Base-by-base conservation (phyloP, 1,140 invertebrate species). In the Drosophila lacteicornis region DNA sequence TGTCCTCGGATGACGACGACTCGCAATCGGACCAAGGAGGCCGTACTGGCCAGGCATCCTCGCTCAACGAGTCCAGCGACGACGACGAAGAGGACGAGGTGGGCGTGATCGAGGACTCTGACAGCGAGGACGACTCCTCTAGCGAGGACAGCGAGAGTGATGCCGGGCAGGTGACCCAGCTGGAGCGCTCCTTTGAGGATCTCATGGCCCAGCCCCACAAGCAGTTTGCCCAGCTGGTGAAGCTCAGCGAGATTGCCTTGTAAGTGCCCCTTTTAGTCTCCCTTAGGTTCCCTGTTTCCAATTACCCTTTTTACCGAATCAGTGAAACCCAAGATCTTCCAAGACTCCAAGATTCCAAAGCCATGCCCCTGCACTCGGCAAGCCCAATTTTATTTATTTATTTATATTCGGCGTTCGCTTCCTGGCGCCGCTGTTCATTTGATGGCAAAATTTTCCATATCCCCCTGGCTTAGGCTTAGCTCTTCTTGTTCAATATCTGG, bases 171-270 rank as follows among this genome's bases (percentile, higher is more conserved):
- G 2, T 4, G 4, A 15, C 15, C 19, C 9, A 22, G 11, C 7
- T 43, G 27, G 56, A 61, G 27, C 56, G 38, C 1, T 2, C 15
- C 15, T 65, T 30, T 9, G 3, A n/a, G 27, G 25, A 60, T 3
- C 17, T 65, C 0, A n/a, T 25, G 11, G 27, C 15, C 0, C 0
- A 13, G 17, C 17, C 38, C 15, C 5, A 36, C 1, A 65, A 65
- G 4, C 7, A 11, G 7, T 61, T 33, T n/a, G 11, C n/a, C 15
- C 36, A 67, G 4, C 4, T 68, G 15, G 36, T 68, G n/a, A 6
- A 25, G 1, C 19, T 68, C 1, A 12, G 36, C 11, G 61, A 67
- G 3, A 17, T 50, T 0, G 65, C 65, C 2, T 68, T 67, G 65
- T 68, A 9, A 50, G 65, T 66, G 5, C 7, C 8, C 13, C 12